Evolutionary conservation across 1,140 invertebrate species (phyloP), one percentile per base, ranked within the genome.

Genomic region (Reticulitermes speratus): DNA sequence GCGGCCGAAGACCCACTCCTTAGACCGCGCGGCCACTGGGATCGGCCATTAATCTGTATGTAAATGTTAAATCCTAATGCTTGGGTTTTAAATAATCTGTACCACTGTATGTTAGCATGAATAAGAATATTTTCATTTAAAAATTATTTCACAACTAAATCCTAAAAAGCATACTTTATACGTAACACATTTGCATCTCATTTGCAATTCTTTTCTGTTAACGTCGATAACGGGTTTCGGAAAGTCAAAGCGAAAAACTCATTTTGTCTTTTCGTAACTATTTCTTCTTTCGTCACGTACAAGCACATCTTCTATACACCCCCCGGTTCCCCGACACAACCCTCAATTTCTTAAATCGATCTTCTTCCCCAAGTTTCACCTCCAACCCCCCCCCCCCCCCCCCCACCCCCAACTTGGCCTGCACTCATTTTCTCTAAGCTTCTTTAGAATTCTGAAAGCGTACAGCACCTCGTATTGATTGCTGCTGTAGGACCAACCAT

Each of bases 331-430:
- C 65, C 65, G 8, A 75, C n/a, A 75, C 65, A 75, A 30, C 65
- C 65, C 65, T 30, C 65, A 75, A 75, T 75, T 75, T 75, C 65
- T 75, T 75, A 75, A 75, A 75, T 75, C 65, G 65, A 75, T 75
- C 65, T 75, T 75, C 65, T 75, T 75, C 65, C 65, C 65, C 65
- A 75, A 75, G 65, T 75, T 75, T 30, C 65, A 75, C 65, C 65
- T 25, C 65, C 3, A 9, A 25, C 65, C 65, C 3, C n/a, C n/a
- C 8, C 65, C n/a, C 9, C 8, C 8, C 25, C 7, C 59, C 19
- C 19, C 59, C 19, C 65, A 16, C 65, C n/a, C n/a, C n/a, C 65
- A 75, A 75, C 65, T 75, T 75, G 65, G 65, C n/a, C 65, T 75
- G 7, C 65, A 75, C 65, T 75, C 65, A 75, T 75, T 75, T 75